Evolutionary conservation across 53 echinoderm and acorn worm genomes (phyloP), one percentile per base, ranked within the genome.

Genomic region (Actinopyga echinites): DNA sequence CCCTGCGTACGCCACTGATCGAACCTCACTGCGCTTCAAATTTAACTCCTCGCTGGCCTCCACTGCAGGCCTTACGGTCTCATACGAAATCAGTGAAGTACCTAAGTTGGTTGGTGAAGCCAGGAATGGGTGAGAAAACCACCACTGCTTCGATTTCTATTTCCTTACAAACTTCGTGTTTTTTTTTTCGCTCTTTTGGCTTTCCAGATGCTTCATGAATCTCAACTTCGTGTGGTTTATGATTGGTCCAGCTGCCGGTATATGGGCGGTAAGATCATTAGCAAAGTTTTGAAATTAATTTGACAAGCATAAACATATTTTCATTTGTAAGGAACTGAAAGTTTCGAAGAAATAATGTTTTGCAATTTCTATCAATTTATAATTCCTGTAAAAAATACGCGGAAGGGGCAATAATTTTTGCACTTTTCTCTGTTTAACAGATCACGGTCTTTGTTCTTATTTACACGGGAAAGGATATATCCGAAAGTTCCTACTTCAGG

Each of bases 401-500:
- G 9, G 29, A 44, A 20, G 13, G 74, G 9, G 13, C 13, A 73
- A 20, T 36, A 10, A 37, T 73, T 73, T 65, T 45, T 40, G 10
- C 7, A 49, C 13, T 15, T 0, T 15, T 31, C 21, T 30, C 60
- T 57, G 17, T 38, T 49, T 73, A 43, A 29, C 84, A 97, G 97
- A 90, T 97, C 36, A 97, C 97, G 38, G 86, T 92, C 0, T 93
- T 97, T 43, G 97, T 97, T 9, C 79, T 97, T 22, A 89, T 91
- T 49, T 97, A 93, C 66, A 97, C 97, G 2, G 92, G 90, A 8
- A 93, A 94, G 65, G 97, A 94, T 45, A 97, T 97, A 20, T 91
- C 94, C 86, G 97, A 97, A 65, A 97, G 97, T 45, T 93, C 97
- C 30, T 97, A 97, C 60, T 97, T 93, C 10, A 94, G 92, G 82